Evolutionary conservation across 2,797 vertebrate species (phyloP), one percentile per base, ranked within the genome.

Genomic region (Streptopelia turtur): DNA sequence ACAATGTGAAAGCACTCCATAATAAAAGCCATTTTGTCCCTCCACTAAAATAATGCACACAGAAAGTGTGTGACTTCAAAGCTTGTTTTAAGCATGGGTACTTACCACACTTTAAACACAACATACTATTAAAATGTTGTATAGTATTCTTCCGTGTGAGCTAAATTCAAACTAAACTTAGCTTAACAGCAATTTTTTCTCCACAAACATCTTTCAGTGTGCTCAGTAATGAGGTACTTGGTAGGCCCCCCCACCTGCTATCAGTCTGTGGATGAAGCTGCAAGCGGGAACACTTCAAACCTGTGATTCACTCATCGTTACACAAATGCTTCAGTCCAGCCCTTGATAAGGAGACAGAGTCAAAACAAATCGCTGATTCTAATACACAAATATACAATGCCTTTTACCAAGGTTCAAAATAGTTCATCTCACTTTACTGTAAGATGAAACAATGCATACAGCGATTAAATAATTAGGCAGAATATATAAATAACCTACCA

Each of bases 401-500:
- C 30, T 75, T 88, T 43, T 84, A 82, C 41, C 5, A 4, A 84
- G 33, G 24, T 28, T 8, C 66, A 35, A 84, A 91, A 31, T 31
- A 57, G 31, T 49, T 90, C 16, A 78, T 45, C 41, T 69, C 27
- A 24, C 14, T 66, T 63, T 59, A 65, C 7, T 63, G 3, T 35
- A 68, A 70, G 31, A 0, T 22, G 15, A 61, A 86, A n/a, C 74
- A 74, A 76, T 28, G 5, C 13, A 59, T 27, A 59, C 18, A 55
- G 11, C 6, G 9, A 85, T 68, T 59, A 77, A 72, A 68, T 90
- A 78, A 85, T 35, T 61, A 71, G 63, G 45, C 23, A 83, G 33
- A 83, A 93, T 16, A 93, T 11, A 31, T 31, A 75, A 83, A 78
- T 88, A 82, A 91, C 86, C 78, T 77, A 93, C 77, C 61, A 30